These are phyloP conservation scores for Plemyria rubiginata DNA, from an alignment of 2,888 invertebrate species.

Conservation along the genomic window DNA sequence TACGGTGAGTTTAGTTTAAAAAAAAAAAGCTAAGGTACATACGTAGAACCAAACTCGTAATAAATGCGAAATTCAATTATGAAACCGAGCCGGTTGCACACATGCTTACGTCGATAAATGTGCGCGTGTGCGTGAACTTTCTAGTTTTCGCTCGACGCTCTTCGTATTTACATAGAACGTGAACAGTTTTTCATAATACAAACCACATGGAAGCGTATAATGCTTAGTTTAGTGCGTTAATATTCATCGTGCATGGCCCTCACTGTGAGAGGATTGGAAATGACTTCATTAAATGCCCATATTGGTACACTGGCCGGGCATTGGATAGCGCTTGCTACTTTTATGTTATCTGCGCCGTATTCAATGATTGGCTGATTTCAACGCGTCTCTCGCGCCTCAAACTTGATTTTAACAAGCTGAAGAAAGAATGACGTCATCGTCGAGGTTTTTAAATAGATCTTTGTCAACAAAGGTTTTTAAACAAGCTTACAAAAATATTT, in stretches of 20 bases:
- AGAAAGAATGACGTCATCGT: conserved; percentile 7
- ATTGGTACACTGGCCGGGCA: conserved; percentile 25
- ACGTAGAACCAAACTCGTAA: conserved; percentile 43
- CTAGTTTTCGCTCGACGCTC: conserved; percentile 82
- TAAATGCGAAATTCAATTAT: conserved; percentile 65
- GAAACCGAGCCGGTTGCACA: conserved; percentile 66
- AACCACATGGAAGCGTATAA: conserved; percentile 74
- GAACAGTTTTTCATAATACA: conserved; percentile 83
- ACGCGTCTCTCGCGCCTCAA: neutral
- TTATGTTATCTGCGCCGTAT: conserved; percentile 26
- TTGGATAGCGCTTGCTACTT: conserved; percentile 9
- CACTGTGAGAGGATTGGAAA: conserved; percentile 68
- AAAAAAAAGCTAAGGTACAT: conserved; percentile 23
- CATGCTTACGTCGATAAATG: conserved; percentile 44
- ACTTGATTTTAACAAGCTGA: conserved; percentile 8
- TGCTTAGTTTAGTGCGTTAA: conserved; percentile 69
- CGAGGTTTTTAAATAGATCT: conserved; percentile 1
- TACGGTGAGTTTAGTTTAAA: conserved; percentile 67
- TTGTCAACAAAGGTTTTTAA: neutral
- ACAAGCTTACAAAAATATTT: too few relatives aligned
- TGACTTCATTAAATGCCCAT: conserved; percentile 61
- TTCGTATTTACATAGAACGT: conserved; percentile 82
- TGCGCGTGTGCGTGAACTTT: conserved; percentile 74
- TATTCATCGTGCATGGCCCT: conserved; percentile 69
- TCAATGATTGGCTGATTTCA: conserved; percentile 27